A percentile compares a stretch with the other conserved stretches of the same genome.
phyloP scores from a whole-genome alignment of 2,113 vertebrate genomes.

The Sula dactylatra region DNA sequence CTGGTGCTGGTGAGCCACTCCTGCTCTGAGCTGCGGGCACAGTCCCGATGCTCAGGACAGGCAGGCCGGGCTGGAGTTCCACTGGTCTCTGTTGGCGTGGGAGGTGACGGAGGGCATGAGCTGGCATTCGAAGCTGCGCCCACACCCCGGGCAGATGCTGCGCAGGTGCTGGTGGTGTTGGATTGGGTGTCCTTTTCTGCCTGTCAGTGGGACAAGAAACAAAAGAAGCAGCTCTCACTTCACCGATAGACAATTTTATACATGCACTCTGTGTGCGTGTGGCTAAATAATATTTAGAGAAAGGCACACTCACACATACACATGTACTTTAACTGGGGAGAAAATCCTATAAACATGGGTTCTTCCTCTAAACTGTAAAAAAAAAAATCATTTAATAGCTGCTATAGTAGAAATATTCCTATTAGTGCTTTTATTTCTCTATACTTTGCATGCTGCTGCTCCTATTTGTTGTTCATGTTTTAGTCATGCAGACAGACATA shows the following conservation, averaged over 20 bases:
- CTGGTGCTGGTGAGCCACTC: neutral
- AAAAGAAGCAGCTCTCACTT: neutral
- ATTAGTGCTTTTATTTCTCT: constrained; percentile 48
- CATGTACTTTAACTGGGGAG: neutral
- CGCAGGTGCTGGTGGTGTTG: neutral
- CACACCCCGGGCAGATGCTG: accelerated
- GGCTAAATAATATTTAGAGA: neutral
- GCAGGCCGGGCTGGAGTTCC: neutral
- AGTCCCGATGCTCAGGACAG: accelerated
- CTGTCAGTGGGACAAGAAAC: neutral
- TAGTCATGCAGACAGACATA: constrained; percentile 59
- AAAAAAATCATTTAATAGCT: constrained; percentile 52
- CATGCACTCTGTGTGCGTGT: neutral
- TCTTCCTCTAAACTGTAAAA: constrained; percentile 29
- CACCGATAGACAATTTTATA: neutral
- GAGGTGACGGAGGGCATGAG: neutral
- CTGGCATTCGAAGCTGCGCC: neutral
- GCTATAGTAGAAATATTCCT: constrained; percentile 57
- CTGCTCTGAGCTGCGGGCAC: neutral
- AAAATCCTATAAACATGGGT: constrained; percentile 30
- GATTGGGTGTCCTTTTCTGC: neutral
- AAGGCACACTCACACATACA: neutral
- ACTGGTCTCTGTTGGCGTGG: accelerated
- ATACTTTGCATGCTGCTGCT: constrained; percentile 49
- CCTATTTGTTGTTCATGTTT: constrained; percentile 49